These are phyloP conservation scores for rabbit (Oryctolagus cuniculus) DNA, from an alignment of 2,113 vertebrate species.

Conservation along the genomic window mOryCun1.1 NC_091445.1:12761001-12761500, in stretches of 20 bases:
- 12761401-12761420: not conserved
- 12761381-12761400: not conserved
- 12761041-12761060: no score
- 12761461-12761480: constrained; percentile 19
- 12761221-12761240: not conserved
- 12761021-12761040: no score
- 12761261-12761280: not conserved
- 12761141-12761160: no score
- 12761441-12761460: constrained; percentile 12
- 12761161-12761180: no score
- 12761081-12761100: no score
- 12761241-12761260: not conserved
- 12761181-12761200: no score
- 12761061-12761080: no score
- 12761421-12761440: not conserved
- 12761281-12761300: constrained; percentile 3
- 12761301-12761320: not conserved
- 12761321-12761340: not conserved
- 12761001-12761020: no score
- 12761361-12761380: not conserved
- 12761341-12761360: not conserved
- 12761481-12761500: not conserved
- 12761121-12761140: no score
- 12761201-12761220: no score
- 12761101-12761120: no score